Conservation (phyloP, 2,888 invertebrate genomes). For the Lissonota sp. region DNA sequence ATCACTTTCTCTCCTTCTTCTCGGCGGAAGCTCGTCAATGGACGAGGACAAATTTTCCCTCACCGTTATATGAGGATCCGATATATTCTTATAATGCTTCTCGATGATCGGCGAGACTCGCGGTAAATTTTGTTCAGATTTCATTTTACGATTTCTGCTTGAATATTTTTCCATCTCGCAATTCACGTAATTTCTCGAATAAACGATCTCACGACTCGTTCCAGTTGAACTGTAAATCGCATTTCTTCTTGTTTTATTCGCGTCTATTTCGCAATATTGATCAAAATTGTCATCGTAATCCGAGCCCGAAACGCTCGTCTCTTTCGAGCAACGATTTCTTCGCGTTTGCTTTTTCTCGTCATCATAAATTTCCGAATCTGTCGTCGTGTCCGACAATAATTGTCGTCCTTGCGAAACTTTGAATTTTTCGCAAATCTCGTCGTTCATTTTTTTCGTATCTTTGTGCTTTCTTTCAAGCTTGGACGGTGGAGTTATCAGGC, state of each 20-base stretch:
- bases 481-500: slow-evolving; percentile 46
- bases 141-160: slow-evolving; percentile 56
- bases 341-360: slow-evolving; percentile 17
- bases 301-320: slow-evolving; percentile 55
- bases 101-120: slow-evolving; percentile 25
- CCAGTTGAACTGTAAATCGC: neutral
- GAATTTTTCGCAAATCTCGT: slow-evolving; percentile 12
- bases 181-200: slow-evolving; percentile 17
- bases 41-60: slow-evolving; percentile 39
- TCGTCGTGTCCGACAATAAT: slow-evolving; percentile 48
- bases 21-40: slow-evolving; percentile 43
- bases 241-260: slow-evolving; percentile 48
- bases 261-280: slow-evolving; percentile 3
- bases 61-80: slow-evolving; percentile 68
- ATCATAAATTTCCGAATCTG: slow-evolving; percentile 56
- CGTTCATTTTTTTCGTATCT: neutral
- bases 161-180: too few relatives aligned
- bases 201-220: slow-evolving; percentile 20
- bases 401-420: slow-evolving; percentile 20
- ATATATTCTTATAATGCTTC: slow-evolving; percentile 64
- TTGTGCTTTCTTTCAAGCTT: slow-evolving; percentile 42
- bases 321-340: slow-evolving; percentile 23
- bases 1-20: slow-evolving; percentile 60
- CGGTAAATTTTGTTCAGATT: slow-evolving; percentile 67
- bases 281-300: slow-evolving; percentile 39